Evolutionary conservation across 2,888 invertebrate species (phyloP).

Genomic region (Trichopria drosophilae): DNA sequence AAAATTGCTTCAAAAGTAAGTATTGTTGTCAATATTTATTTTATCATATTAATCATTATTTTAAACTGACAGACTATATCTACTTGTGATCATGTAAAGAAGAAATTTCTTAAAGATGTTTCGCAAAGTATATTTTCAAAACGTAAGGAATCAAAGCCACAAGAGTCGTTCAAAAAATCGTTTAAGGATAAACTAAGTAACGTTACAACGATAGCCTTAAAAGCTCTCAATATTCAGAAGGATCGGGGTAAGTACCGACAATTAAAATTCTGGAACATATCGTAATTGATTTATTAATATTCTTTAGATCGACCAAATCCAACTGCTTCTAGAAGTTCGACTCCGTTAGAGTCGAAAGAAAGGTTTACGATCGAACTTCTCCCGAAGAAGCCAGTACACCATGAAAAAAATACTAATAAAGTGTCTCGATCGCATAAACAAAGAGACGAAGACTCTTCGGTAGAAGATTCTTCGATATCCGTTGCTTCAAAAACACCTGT

Average conservation of each 20-base stretch:
- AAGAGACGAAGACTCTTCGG: too few species aligned
- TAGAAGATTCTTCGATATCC: too few species aligned
- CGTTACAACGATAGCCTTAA: constrained; percentile 62
- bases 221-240: constrained; percentile 55
- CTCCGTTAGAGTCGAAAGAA: constrained; percentile 18
- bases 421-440: background rate
- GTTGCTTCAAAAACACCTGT: too few species aligned
- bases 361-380: constrained; percentile 32
- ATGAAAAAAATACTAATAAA: too few species aligned
- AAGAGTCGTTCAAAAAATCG: constrained; percentile 52
- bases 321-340: constrained; percentile 31
- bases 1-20: constrained; percentile 64
- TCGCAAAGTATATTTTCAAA: constrained; percentile 54
- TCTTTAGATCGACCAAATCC: constrained; percentile 6
- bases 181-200: constrained; percentile 61
- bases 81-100: background rate
- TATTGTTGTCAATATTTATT: background rate
- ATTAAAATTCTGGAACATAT: constrained; percentile 4
- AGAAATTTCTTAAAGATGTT: constrained; percentile 59
- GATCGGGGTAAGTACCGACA: constrained; percentile 31
- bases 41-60: background rate
- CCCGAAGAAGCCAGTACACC: constrained; percentile 39
- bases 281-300: constrained; percentile 1
- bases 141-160: constrained; percentile 41
- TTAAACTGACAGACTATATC: background rate